These are phyloP conservation scores for Tanypteryx hageni DNA, from an alignment of 2,888 invertebrate genomes.

Conservation along the genomic window DNA sequence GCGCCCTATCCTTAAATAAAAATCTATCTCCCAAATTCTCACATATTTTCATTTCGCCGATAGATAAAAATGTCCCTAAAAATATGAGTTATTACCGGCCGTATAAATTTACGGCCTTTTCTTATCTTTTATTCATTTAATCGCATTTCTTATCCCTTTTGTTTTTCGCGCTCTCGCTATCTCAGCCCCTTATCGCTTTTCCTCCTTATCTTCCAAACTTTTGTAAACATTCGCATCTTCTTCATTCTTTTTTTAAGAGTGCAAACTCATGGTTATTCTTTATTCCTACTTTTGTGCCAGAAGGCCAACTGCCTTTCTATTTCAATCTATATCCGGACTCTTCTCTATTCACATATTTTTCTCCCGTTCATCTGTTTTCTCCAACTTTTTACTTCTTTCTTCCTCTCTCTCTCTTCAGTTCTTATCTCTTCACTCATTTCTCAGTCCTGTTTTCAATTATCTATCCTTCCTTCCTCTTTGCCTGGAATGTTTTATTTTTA, in stretches of 20 bases:
- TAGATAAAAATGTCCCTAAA: not conserved
- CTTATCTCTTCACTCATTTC: not conserved
- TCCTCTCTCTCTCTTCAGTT: not conserved
- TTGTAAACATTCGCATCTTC: not conserved
- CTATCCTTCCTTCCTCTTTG: not conserved
- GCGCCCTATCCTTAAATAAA: not conserved
- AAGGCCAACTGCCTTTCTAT: too few species aligned
- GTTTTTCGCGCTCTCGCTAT: not conserved
- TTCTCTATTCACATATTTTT: too few species aligned
- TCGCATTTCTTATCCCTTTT: not conserved
- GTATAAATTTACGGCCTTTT: not conserved
- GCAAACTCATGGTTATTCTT: slow-evolving; percentile 4
- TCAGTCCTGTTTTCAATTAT: not conserved
- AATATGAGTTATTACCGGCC: not conserved
- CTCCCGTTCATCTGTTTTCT: too few species aligned
- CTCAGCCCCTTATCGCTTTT: not conserved
- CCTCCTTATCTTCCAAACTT: not conserved
- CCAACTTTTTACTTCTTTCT: not conserved
- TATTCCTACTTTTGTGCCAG: not conserved
- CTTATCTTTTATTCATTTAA: not conserved
- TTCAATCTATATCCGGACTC: too few species aligned
- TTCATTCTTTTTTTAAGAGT: not conserved
- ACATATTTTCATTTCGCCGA: not conserved
- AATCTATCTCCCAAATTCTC: not conserved
- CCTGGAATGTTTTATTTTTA: too few species aligned